These are phyloP conservation scores for Cetonia aurata DNA, from an alignment of 2,888 invertebrate genomes.

Conservation along the genomic window DNA sequence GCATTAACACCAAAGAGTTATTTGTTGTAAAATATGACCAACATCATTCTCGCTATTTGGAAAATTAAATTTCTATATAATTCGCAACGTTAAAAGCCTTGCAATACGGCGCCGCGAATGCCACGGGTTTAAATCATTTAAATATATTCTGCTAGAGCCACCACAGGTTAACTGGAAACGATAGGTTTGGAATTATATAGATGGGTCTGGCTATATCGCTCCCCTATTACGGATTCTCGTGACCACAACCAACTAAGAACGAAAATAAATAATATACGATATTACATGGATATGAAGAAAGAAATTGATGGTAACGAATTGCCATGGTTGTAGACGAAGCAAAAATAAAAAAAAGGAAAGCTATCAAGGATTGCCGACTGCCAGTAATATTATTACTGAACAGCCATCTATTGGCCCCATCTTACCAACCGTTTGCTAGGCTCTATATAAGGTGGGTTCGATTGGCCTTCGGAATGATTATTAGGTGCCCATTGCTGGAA, in stretches of 20 bases:
- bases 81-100: too few relatives aligned
- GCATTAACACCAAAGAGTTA: too few relatives aligned
- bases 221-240: not conserved
- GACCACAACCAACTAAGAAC: not conserved
- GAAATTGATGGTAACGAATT: too few relatives aligned
- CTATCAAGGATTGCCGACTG: not conserved
- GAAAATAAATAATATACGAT: slow-evolving; percentile 7
- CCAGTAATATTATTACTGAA: too few relatives aligned
- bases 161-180: slow-evolving; percentile 27
- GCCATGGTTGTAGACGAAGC: not conserved
- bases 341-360: not conserved
- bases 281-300: not conserved
- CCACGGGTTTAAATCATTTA: slow-evolving; percentile 18
- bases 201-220: too few relatives aligned
- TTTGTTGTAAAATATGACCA: too few relatives aligned
- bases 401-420: too few relatives aligned
- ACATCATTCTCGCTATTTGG: too few relatives aligned
- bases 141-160: slow-evolving; percentile 22
- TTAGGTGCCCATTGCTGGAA: slow-evolving; percentile 2
- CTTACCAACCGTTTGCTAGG: not conserved
- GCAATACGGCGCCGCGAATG: not conserved
- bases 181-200: slow-evolving; percentile 29
- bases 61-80: too few relatives aligned
- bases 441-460: not conserved
- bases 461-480: not conserved